phyloP scores from a whole-genome alignment of 2,113 vertebrate species.

The Menura novaehollandiae region DNA sequence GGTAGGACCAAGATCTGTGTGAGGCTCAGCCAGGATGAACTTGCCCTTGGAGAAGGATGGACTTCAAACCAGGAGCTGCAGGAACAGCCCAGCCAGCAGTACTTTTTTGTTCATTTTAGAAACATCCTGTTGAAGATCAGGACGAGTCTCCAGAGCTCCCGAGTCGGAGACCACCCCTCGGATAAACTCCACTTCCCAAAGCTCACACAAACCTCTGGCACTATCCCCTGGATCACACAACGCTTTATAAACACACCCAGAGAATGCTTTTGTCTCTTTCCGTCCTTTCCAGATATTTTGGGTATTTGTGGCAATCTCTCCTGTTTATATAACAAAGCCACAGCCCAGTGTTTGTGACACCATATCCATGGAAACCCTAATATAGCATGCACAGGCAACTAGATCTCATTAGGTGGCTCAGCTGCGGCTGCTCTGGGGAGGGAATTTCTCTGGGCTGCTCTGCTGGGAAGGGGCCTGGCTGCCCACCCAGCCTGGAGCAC shows the following conservation, averaged over 20 bases:
- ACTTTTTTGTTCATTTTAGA: background rate
- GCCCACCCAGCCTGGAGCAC: background rate
- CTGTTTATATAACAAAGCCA: conserved; percentile 68
- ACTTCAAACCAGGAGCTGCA: background rate
- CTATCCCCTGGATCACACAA: background rate
- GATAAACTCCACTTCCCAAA: background rate
- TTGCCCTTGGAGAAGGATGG: background rate
- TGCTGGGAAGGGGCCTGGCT: background rate
- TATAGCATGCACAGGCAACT: conserved; percentile 59
- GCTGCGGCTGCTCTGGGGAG: background rate
- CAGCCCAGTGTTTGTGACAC: conserved; percentile 61
- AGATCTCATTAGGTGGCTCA: conserved; percentile 56
- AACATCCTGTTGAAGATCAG: background rate
- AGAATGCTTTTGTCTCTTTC: conserved; percentile 3
- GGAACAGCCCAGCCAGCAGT: background rate
- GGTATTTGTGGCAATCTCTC: conserved; percentile 60
- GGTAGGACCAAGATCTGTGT: background rate
- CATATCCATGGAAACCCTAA: conserved; percentile 70
- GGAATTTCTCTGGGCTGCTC: background rate
- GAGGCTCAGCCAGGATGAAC: background rate
- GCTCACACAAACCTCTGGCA: background rate
- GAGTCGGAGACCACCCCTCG: rapidly evolving
- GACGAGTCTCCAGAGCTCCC: background rate
- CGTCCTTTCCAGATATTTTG: conserved; percentile 47
- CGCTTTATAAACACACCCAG: background rate